phyloP scores from a whole-genome alignment of 2,113 vertebrate genomes.

The Pelecanoides urinatrix region DNA sequence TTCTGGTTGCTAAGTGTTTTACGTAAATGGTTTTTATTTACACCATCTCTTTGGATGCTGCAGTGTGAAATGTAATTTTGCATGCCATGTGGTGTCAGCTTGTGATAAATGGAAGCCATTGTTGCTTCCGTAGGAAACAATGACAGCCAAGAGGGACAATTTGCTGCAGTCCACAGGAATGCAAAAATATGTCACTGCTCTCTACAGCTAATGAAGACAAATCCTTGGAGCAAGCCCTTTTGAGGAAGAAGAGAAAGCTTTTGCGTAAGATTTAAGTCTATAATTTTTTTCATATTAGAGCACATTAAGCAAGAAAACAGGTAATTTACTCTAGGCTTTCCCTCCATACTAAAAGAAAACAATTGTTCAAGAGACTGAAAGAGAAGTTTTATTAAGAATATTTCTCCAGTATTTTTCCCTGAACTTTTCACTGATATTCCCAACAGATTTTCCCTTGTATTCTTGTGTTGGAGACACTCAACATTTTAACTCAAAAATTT shows the following conservation, averaged over 20 bases:
- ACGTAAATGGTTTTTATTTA: not conserved
- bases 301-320: not conserved
- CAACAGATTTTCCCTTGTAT: not conserved
- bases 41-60: not conserved
- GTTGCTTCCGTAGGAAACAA: conserved; percentile 52
- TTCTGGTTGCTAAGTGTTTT: not conserved
- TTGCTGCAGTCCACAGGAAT: conserved; percentile 44
- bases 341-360: not conserved
- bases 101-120: conserved; percentile 46
- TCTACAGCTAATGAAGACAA: conserved; percentile 23
- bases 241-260: not conserved
- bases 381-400: not conserved
- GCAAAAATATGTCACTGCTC: conserved; percentile 11
- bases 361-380: not conserved
- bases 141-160: conserved; percentile 52
- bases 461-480: not conserved
- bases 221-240: not conserved
- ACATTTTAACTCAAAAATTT: not conserved
- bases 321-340: not conserved
- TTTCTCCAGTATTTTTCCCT: not conserved
- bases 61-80: not conserved
- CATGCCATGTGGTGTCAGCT: conserved; percentile 8
- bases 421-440: not conserved
- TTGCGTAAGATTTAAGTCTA: not conserved
- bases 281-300: not conserved